Percentiles rank a stretch among this genome's conserved stretches.
Evolutionary conservation across 2,888 invertebrate species (phyloP).

Genomic region (Oscheius sp.): DNA sequence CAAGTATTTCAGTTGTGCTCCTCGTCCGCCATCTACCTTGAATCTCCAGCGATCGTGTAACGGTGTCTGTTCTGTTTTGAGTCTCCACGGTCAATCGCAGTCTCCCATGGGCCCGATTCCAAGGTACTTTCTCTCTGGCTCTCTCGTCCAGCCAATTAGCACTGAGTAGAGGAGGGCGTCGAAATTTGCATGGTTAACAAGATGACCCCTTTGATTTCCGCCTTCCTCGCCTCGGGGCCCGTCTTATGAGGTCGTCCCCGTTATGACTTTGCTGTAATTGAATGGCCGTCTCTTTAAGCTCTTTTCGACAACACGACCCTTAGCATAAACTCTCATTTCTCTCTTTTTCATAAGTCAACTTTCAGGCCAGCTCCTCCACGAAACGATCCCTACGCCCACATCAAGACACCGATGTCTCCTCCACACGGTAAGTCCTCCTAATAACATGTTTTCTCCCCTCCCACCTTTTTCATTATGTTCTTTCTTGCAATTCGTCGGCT

Average conservation of each 20-base stretch:
- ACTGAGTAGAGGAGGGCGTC: background rate
- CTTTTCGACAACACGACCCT: slow-evolving; percentile 7
- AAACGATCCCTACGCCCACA: slow-evolving; percentile 26
- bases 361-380: slow-evolving; percentile 13
- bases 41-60: slow-evolving; percentile 18
- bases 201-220: slow-evolving; percentile 34
- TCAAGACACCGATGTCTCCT: slow-evolving; percentile 39
- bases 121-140: background rate
- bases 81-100: slow-evolving; percentile 2
- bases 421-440: slow-evolving; percentile 29
- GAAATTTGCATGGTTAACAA: background rate
- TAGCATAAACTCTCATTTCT: background rate
- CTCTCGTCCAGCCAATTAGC: no score
- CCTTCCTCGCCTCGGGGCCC: slow-evolving; percentile 34
- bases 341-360: slow-evolving; percentile 16
- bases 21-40: slow-evolving; percentile 14
- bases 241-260: slow-evolving; percentile 37
- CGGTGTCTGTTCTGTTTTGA: slow-evolving; percentile 24
- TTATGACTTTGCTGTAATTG: slow-evolving; percentile 21
- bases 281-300: slow-evolving; percentile 30
- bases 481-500: background rate
- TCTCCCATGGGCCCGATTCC: slow-evolving; percentile 28
- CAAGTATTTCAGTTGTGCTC: slow-evolving; percentile 1
- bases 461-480: background rate
- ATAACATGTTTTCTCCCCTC: background rate